phyloP scores from a whole-genome alignment of 2,113 vertebrate genomes.

The Macheiramphus alcinus region DNA sequence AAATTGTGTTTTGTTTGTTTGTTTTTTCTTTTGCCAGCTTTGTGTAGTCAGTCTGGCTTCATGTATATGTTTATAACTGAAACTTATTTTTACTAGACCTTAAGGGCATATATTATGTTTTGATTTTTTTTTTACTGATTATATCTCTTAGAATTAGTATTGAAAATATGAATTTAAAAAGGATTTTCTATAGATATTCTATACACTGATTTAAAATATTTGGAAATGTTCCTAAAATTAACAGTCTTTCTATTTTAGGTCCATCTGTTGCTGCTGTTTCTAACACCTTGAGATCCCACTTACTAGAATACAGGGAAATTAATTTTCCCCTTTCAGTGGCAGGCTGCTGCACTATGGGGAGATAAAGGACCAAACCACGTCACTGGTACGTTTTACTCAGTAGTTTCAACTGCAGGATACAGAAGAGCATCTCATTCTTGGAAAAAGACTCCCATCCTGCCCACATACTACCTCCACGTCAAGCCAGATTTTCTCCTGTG shows the following conservation, averaged over 20 bases:
- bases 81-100: not conserved
- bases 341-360: not conserved
- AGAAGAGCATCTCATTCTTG: not conserved
- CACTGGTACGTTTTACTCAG: not conserved
- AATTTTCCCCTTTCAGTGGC: not conserved
- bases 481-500: not conserved
- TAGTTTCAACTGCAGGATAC: not conserved
- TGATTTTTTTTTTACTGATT: not conserved
- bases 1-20: not conserved
- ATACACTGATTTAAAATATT: not conserved
- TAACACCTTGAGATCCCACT: not conserved
- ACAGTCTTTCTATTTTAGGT: not conserved
- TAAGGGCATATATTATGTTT: not conserved
- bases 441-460: not conserved
- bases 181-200: not conserved
- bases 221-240: not conserved
- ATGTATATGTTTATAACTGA: not conserved
- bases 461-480: not conserved
- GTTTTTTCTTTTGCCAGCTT: not conserved
- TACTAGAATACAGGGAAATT: not conserved
- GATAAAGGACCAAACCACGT: not conserved
- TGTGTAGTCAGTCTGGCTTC: not conserved
- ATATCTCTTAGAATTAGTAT: not conserved
- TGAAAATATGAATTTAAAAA: not conserved
- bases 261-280: not conserved